phyloP scores from a whole-genome alignment of 2,113 vertebrate genomes.

The Ochotona princeps region DNA sequence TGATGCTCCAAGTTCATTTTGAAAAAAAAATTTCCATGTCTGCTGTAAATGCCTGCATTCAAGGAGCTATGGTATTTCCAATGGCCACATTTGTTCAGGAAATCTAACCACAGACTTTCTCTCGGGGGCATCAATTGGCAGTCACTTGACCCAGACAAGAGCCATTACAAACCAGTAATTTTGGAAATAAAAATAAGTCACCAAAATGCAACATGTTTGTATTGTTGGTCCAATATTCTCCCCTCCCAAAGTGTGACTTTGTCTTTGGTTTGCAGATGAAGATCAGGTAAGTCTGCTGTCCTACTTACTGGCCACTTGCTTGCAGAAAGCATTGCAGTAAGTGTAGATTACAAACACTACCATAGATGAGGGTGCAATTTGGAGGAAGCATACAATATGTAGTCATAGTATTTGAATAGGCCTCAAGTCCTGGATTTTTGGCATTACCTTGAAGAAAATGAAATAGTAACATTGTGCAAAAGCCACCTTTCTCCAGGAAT shows the following conservation, averaged over 20 bases:
- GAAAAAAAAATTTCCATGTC: background rate
- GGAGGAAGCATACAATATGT: background rate
- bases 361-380: background rate
- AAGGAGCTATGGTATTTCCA: background rate
- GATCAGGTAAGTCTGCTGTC: background rate
- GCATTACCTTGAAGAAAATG: background rate
- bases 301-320: background rate
- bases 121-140: background rate
- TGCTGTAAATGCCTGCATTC: accelerated
- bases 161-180: background rate
- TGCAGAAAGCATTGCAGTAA: background rate
- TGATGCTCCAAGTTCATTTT: background rate
- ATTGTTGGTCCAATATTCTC: background rate
- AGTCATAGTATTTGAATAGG: background rate
- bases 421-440: background rate
- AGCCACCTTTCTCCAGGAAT: background rate
- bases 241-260: background rate
- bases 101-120: background rate
- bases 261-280: background rate
- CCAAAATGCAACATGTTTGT: accelerated
- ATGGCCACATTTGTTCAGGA: background rate
- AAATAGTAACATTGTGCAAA: background rate
- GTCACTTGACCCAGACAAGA: background rate
- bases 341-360: background rate
- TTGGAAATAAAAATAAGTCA: background rate